A percentile compares a stretch with the other conserved stretches of the same genome.
phyloP scores from a whole-genome alignment of 2,888 invertebrate species.

The Autographa gamma region DNA sequence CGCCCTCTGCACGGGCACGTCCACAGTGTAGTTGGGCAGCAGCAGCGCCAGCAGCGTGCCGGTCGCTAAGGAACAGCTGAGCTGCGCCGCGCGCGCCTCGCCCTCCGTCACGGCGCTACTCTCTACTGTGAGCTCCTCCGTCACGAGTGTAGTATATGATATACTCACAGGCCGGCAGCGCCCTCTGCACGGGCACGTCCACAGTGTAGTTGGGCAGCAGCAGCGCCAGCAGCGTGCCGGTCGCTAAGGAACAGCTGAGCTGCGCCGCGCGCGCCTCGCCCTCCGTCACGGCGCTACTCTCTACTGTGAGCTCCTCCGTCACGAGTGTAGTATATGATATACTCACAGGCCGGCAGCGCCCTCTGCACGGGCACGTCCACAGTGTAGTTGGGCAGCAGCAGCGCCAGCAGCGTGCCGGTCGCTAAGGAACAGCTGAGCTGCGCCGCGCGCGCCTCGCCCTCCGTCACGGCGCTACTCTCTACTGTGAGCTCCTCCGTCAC shows the following conservation, averaged over 20 bases:
- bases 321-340: slow-evolving; percentile 76
- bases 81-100: slow-evolving; percentile 87
- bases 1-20: slow-evolving; percentile 90
- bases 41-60: slow-evolving; percentile 91
- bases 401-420: too few species aligned
- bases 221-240: slow-evolving; percentile 91
- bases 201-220: slow-evolving; percentile 92
- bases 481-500: too few species aligned
- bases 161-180: slow-evolving; percentile 91
- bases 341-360: too few species aligned
- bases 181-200: slow-evolving; percentile 90
- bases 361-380: too few species aligned
- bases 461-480: too few species aligned
- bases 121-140: slow-evolving; percentile 83
- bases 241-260: slow-evolving; percentile 90
- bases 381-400: too few species aligned
- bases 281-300: slow-evolving; percentile 83
- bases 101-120: slow-evolving; percentile 86
- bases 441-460: too few species aligned
- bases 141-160: slow-evolving; percentile 79
- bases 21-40: slow-evolving; percentile 91
- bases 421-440: too few species aligned
- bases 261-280: slow-evolving; percentile 89
- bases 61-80: slow-evolving; percentile 65
- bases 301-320: slow-evolving; percentile 84